Base-by-base conservation (phyloP, 2,113 vertebrate genomes). In the Gallinago jamesoni region DNA sequence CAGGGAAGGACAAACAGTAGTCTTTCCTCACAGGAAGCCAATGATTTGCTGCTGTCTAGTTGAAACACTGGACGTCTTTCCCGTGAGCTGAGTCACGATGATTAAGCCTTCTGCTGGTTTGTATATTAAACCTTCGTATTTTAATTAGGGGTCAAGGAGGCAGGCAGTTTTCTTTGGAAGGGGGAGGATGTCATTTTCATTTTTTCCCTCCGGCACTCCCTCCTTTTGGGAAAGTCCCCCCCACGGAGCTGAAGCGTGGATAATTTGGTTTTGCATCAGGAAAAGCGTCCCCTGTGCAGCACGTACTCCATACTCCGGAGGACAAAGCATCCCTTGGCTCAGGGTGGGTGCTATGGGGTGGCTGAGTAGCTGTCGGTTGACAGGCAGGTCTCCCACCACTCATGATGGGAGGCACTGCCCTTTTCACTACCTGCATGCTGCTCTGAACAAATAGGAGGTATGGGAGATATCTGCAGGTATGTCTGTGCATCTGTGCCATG, bases 241-340 rank as follows among this genome's bases (percentile, higher is more conserved):
- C 30, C 1, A 1, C 28, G 78, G 53, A 94, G 64, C 21, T 67
- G 64, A 73, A 76, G 27, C 2, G 1, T 18, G 24, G 39, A 75
- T 85, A 85, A 87, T 83, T 79, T 79, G 10, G 27, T 45, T 79
- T 82, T 84, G 9, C 1, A 0, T 76, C 55, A 85, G 57, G 33
- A 75, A 31, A 66, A 76, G 30, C 10, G 1, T 25, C 2, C 0
- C 28, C 16, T 57, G 31, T 0, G 0, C 31, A 90, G 43, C 0
- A 0, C 1, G 1, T 13, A 43, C 19, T 31, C 20, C 2, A 1
- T 10, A 39, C 24, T 31, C 20, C 4, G 4, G 55, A 33, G 60
- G 30, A 43, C 33, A 52, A 35, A 52, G 45, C 0, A 0, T 37
- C 30, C 35, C 28, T 64, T 52, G 33, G 67, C 62, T 83, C 4